A percentile compares a stretch with the other conserved stretches of the same genome.
Conservation (phyloP, 2,797 vertebrate genomes). For the Helicolenus hilgendorfi region DNA sequence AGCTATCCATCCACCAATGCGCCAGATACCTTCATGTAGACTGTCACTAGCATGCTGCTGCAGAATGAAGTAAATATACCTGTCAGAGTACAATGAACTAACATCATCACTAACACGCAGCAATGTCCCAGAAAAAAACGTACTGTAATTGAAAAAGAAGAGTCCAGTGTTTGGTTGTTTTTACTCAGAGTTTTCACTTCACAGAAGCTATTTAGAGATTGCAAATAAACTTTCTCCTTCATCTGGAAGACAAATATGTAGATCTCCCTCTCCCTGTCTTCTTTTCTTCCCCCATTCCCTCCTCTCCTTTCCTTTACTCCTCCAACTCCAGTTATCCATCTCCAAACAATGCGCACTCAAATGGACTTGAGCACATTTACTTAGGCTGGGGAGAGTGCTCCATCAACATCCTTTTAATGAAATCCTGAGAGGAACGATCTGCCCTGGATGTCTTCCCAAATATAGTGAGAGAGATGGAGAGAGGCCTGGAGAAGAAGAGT, state of each 20-base stretch:
- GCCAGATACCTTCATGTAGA: slow-evolving; percentile 46
- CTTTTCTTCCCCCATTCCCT: not conserved
- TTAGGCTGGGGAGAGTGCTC: slow-evolving; percentile 82
- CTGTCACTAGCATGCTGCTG: slow-evolving; percentile 43
- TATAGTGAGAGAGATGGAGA: slow-evolving; percentile 40
- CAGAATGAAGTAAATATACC: slow-evolving; percentile 37
- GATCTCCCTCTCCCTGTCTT: slow-evolving; percentile 8
- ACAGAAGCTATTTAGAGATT: slow-evolving; percentile 47
- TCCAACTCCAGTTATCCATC: slow-evolving; percentile 76
- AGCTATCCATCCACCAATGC: slow-evolving; percentile 27
- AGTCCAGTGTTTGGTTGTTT: slow-evolving; percentile 21
- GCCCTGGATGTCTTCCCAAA: slow-evolving; percentile 80
- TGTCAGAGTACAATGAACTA: slow-evolving; percentile 21
- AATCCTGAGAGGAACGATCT: slow-evolving; percentile 81
- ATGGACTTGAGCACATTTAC: slow-evolving; percentile 84
- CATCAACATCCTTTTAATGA: slow-evolving; percentile 88
- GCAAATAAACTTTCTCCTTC: slow-evolving; percentile 50
- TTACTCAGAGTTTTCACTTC: slow-evolving; percentile 8
- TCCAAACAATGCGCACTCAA: slow-evolving; percentile 83
- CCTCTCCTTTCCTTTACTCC: slow-evolving; percentile 48
- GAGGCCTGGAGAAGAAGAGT: slow-evolving; percentile 26
- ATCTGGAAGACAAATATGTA: slow-evolving; percentile 71
- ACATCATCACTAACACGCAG: slow-evolving; percentile 9
- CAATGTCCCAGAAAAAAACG: slow-evolving; percentile 32
- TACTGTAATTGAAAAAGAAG: slow-evolving; percentile 4